phyloP scores from a whole-genome alignment of 2,888 invertebrate species.

The Cataglyphis cursor region DNA sequence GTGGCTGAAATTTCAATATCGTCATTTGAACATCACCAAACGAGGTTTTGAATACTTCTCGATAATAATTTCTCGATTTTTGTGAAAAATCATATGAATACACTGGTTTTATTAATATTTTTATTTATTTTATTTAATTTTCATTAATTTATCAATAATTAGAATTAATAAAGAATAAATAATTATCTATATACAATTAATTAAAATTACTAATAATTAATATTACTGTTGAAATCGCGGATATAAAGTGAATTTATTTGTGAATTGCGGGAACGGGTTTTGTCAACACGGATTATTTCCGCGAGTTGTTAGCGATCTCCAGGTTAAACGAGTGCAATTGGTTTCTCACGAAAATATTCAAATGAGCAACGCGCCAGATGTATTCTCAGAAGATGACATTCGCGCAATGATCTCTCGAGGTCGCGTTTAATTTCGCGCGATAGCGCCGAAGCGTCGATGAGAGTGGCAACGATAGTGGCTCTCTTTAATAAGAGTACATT shows the following conservation, averaged over 20 bases:
- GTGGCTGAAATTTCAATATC: constrained; percentile 59
- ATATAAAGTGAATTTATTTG: background rate
- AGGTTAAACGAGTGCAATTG: constrained; percentile 22
- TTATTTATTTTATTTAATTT: background rate
- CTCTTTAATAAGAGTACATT: constrained; percentile 53
- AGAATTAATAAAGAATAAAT: constrained; percentile 7
- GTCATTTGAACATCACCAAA: background rate
- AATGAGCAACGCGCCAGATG: background rate
- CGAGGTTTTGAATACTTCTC: background rate
- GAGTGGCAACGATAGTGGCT: background rate
- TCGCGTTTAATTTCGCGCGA: constrained; percentile 31
- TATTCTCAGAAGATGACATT: constrained; percentile 20
- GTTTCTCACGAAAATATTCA: constrained; percentile 25
- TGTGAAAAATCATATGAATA: background rate
- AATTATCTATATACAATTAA: background rate
- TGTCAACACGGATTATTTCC: background rate
- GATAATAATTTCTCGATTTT: constrained; percentile 7
- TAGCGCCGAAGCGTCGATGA: background rate
- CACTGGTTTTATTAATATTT: background rate
- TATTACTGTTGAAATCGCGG: background rate
- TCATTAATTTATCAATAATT: constrained; percentile 15
- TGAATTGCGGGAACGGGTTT: constrained; percentile 2
- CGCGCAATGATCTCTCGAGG: constrained; percentile 26
- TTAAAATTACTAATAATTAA: background rate
- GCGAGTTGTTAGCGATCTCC: background rate